Percentiles rank a stretch among this genome's conserved stretches.
These are phyloP conservation scores for Heliconius erato DNA, from an alignment of 2,888 invertebrate genomes.

Conservation along the genomic window DNA sequence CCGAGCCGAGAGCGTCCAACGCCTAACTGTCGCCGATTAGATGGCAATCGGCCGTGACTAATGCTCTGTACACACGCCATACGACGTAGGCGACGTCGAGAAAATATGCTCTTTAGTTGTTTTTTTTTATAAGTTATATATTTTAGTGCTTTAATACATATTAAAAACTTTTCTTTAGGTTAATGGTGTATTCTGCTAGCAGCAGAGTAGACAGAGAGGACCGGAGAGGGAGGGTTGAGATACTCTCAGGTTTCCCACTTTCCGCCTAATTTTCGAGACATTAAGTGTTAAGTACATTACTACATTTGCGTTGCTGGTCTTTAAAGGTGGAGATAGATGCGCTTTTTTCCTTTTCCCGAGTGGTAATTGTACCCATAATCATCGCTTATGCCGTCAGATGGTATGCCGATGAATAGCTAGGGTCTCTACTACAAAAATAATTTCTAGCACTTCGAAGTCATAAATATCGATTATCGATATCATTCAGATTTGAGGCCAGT, in stretches of 20 bases:
- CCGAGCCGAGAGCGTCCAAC: constrained; percentile 35
- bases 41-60: constrained; percentile 48
- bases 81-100: not conserved
- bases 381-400: too few relatives aligned
- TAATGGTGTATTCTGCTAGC: not conserved
- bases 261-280: not conserved
- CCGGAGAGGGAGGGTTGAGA: not conserved
- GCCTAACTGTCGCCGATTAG: constrained; percentile 49
- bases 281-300: not conserved
- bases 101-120: constrained; percentile 7
- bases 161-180: not conserved
- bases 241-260: not conserved
- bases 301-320: too few relatives aligned
- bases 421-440: too few relatives aligned
- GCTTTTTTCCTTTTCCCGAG: too few relatives aligned
- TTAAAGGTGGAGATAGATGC: too few relatives aligned
- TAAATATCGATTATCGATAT: not conserved
- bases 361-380: too few relatives aligned
- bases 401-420: too few relatives aligned
- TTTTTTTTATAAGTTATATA: not conserved
- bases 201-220: not conserved
- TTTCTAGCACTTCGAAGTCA: too few relatives aligned
- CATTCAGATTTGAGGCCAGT: too few relatives aligned
- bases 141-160: not conserved
- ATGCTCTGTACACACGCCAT: constrained; percentile 43